These are phyloP conservation scores for Morpho helenor DNA, from an alignment of 2,888 invertebrate species.

Conservation along the genomic window DNA sequence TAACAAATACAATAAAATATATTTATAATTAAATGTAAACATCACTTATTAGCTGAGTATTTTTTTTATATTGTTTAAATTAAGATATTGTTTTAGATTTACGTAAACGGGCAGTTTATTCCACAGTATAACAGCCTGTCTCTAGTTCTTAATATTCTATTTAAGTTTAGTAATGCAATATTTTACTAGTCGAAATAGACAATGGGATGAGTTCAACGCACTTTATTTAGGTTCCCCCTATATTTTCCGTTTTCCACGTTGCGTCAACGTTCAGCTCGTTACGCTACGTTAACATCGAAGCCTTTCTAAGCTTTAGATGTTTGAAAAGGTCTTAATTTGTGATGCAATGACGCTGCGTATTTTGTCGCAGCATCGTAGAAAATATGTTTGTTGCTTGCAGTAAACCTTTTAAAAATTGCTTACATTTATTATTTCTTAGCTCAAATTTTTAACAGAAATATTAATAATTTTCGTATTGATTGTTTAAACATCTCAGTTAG, in stretches of 20 bases:
- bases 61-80: too few relatives aligned
- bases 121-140: neutral
- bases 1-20: too few relatives aligned
- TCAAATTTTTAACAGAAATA: too few relatives aligned
- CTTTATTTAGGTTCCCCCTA: conserved; percentile 50
- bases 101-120: too few relatives aligned
- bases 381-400: conserved; percentile 1
- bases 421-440: too few relatives aligned
- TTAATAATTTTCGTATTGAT: too few relatives aligned
- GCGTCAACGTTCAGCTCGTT: conserved; percentile 32
- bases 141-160: too few relatives aligned
- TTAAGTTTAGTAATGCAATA: neutral
- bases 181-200: conserved; percentile 32
- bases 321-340: conserved; percentile 19
- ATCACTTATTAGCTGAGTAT: too few relatives aligned
- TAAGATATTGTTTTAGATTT: too few relatives aligned
- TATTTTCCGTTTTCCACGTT: conserved; percentile 62
- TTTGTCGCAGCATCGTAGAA: neutral
- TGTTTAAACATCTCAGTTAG: too few relatives aligned
- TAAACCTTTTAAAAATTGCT: neutral
- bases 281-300: conserved; percentile 17
- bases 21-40: too few relatives aligned
- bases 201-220: conserved; percentile 53
- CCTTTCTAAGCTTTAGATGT: conserved; percentile 16
- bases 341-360: neutral